Evolutionary conservation across 2,797 vertebrate genomes (phyloP).

Genomic region (Pagetopsis macropterus): DNA sequence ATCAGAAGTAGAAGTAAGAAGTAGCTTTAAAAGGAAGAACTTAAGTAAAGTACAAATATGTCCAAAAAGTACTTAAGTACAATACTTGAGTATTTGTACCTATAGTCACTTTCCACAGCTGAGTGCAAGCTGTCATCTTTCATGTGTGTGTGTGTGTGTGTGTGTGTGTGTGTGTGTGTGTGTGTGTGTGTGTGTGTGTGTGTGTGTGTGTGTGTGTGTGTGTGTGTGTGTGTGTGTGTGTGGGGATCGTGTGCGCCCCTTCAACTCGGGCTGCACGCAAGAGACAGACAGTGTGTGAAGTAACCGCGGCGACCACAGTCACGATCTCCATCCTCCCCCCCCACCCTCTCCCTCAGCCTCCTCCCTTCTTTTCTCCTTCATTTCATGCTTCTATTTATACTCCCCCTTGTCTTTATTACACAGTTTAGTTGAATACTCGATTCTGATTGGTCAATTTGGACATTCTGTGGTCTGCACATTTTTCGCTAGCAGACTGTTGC

Average conservation of each 20-base stretch:
- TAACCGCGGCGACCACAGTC: constrained; percentile 67
- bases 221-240: constrained; percentile 30
- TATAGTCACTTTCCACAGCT: too few species aligned
- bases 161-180: constrained; percentile 30
- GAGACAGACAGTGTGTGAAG: constrained; percentile 72
- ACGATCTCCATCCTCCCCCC: constrained; percentile 43
- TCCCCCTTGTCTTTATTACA: background rate
- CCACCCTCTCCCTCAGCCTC: constrained; percentile 17
- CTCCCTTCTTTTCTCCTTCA: constrained; percentile 2
- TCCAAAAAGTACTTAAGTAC: too few species aligned
- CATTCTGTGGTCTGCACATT: too few species aligned
- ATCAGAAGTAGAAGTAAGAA: too few species aligned
- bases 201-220: constrained; percentile 31
- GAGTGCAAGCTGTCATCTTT: constrained; percentile 46
- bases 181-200: constrained; percentile 32
- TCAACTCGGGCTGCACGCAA: constrained; percentile 65
- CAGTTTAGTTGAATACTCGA: too few species aligned
- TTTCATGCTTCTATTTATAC: constrained; percentile 9
- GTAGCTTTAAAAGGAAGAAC: too few species aligned
- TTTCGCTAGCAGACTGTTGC: too few species aligned
- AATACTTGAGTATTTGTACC: too few species aligned
- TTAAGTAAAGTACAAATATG: too few species aligned
- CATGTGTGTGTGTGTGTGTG: constrained; percentile 30
- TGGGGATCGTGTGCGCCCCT: constrained; percentile 38
- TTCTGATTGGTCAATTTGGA: too few species aligned